Evolutionary conservation across 2,888 invertebrate genomes (phyloP).

Genomic region (Flexamia atlantica): DNA sequence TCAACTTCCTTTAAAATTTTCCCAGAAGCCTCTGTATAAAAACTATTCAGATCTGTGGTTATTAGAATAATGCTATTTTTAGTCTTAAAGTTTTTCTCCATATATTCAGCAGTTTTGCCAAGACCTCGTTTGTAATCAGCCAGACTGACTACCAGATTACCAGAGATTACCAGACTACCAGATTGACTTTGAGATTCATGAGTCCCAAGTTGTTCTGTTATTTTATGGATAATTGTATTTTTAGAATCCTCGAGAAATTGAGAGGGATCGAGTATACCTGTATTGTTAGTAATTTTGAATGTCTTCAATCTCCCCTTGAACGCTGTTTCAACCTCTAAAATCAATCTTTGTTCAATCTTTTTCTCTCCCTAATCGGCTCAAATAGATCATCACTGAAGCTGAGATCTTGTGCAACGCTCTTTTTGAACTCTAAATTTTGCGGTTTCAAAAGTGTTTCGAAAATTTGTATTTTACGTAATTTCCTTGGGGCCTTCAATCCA

Average conservation of each 20-base stretch:
- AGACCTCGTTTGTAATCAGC: conserved; percentile 12
- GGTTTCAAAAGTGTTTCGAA: background rate
- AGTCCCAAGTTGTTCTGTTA: background rate
- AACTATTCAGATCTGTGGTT: background rate
- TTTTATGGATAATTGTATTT: background rate
- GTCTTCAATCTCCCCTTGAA: background rate
- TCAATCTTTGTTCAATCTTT: background rate
- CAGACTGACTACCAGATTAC: background rate
- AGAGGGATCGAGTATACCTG: background rate
- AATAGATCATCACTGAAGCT: conserved; percentile 6
- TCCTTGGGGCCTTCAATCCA: background rate
- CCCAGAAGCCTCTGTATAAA: conserved; percentile 18
- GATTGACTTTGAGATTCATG: conserved; percentile 18
- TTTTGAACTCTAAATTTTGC: background rate
- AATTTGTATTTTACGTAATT: background rate
- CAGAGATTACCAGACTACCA: too few species aligned
- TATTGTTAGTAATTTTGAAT: background rate
- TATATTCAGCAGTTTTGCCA: conserved; percentile 8
- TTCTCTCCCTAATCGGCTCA: background rate
- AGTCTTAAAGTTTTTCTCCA: conserved; percentile 4
- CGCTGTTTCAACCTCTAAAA: background rate
- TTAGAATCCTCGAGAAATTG: background rate
- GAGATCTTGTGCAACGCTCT: background rate
- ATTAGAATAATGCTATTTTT: background rate
- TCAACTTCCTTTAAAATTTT: background rate